Evolutionary conservation across 2,113 vertebrate species (phyloP).

Genomic region (Oncorhynchus tshawytscha): DNA sequence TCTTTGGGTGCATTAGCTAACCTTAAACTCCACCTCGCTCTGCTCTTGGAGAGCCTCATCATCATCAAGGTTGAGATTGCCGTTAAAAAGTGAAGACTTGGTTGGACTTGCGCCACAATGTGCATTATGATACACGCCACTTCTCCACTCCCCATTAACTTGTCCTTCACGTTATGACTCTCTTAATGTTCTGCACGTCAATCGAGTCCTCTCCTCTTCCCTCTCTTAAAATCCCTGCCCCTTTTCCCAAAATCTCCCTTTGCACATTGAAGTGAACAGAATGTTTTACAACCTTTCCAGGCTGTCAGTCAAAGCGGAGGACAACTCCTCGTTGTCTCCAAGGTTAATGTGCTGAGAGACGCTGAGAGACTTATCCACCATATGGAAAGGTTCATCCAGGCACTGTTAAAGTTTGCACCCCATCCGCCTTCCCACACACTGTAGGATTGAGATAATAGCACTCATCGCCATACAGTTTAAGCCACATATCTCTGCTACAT

Average conservation of each 20-base stretch:
- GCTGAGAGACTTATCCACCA: constrained; percentile 72
- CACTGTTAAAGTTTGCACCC: constrained; percentile 73
- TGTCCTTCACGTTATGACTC: constrained; percentile 59
- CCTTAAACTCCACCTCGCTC: neutral
- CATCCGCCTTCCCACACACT: constrained; percentile 61
- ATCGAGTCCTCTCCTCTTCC: neutral
- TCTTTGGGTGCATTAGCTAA: no score
- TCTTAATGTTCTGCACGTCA: constrained; percentile 54
- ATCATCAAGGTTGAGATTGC: constrained; percentile 52
- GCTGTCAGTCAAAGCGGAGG: constrained; percentile 68
- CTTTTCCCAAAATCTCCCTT: neutral
- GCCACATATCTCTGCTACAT: neutral
- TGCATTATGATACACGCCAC: constrained; percentile 65
- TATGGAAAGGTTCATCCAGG: constrained; percentile 74
- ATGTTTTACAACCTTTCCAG: constrained; percentile 36
- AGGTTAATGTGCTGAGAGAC: constrained; percentile 73
- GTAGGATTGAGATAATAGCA: constrained; percentile 72
- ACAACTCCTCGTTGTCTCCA: constrained; percentile 69
- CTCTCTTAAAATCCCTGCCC: constrained; percentile 50
- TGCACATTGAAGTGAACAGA: neutral
- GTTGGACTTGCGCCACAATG: constrained; percentile 61
- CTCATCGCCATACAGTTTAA: constrained; percentile 42
- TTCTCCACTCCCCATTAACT: constrained; percentile 51
- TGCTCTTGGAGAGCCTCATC: constrained; percentile 22
- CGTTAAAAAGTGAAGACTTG: constrained; percentile 47